These are phyloP conservation scores for Cyclophora albipunctata DNA, from an alignment of 2,888 invertebrate genomes.

Conservation along the genomic window DNA sequence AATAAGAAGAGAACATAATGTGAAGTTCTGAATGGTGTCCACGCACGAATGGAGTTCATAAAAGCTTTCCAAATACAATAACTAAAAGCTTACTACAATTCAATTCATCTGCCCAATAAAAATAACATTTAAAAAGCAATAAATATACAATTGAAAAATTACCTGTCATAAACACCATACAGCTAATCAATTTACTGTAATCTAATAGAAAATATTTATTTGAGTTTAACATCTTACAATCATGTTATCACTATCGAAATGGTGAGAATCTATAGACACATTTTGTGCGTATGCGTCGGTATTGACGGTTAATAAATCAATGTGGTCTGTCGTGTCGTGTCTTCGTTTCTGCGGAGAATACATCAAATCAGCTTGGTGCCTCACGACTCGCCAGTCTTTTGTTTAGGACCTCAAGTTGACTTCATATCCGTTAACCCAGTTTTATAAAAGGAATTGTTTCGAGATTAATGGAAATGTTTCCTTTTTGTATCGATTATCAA, in stretches of 20 bases:
- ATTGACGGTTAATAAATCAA: conserved; percentile 55
- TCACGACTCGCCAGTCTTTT: conserved; percentile 62
- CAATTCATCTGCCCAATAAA: too few relatives aligned
- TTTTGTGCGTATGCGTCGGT: conserved; percentile 14
- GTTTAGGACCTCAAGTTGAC: conserved; percentile 45
- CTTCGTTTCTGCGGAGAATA: conserved; percentile 66
- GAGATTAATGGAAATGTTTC: conserved; percentile 9
- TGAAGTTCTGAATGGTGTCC: too few relatives aligned
- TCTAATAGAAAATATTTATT: conserved; percentile 24
- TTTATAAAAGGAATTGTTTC: conserved; percentile 24
- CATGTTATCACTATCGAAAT: conserved; percentile 10
- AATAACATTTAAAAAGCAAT: too few relatives aligned
- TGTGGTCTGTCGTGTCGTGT: conserved; percentile 39
- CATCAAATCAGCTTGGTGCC: conserved; percentile 71
- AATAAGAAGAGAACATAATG: too few relatives aligned
- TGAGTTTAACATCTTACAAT: conserved; percentile 25
- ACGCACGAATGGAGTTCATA: too few relatives aligned
- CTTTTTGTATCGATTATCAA: conserved; percentile 1
- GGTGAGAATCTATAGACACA: conserved; percentile 11
- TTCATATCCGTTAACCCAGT: conserved; percentile 52
- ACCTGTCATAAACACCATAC: conserved; percentile 51
- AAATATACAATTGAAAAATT: neutral
- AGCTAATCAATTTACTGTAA: conserved; percentile 48
- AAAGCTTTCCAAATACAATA: too few relatives aligned
- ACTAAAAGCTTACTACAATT: too few relatives aligned